Percentiles rank a stretch among this genome's conserved stretches.
Conservation (phyloP, 2,797 vertebrate species). For the Novumbra hubbsi region DNA sequence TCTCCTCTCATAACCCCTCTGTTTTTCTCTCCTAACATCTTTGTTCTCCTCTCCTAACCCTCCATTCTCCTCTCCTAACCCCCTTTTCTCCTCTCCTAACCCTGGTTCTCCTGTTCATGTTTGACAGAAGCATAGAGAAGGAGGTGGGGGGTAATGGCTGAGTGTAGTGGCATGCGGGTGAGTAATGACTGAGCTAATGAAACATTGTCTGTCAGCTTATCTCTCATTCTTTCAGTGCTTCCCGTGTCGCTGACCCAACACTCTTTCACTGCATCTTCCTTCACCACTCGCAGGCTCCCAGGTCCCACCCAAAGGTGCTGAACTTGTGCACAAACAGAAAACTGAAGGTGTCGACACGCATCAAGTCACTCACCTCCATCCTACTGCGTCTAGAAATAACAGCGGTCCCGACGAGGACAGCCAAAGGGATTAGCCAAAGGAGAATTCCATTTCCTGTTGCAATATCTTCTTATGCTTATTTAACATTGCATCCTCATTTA, state of each 20-base stretch:
- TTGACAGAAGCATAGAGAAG: constrained; percentile 13
- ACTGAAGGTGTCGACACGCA: constrained; percentile 52
- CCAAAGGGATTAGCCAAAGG: constrained; percentile 8
- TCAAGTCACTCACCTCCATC: constrained; percentile 34
- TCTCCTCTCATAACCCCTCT: background rate
- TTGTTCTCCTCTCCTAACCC: background rate
- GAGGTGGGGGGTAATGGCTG: constrained; percentile 37
- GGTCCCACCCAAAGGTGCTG: constrained; percentile 2
- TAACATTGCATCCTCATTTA: constrained; percentile 4
- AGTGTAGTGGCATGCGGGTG: constrained; percentile 47
- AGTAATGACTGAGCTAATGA: constrained; percentile 64
- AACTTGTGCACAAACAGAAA: constrained; percentile 48
- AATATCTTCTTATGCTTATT: constrained; percentile 16
- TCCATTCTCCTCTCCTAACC: background rate
- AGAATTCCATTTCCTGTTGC: constrained; percentile 1
- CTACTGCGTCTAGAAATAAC: constrained; percentile 10
- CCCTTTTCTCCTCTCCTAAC: background rate
- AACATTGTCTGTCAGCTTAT: constrained; percentile 55
- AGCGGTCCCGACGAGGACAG: constrained; percentile 47
- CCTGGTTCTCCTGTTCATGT: constrained; percentile 3
- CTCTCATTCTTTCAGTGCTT: constrained; percentile 11
- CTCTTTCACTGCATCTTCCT: background rate
- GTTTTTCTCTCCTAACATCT: constrained; percentile 11
- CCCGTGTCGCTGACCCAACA: constrained; percentile 46
- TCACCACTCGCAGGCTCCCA: background rate